Percentiles rank a stretch among this genome's conserved stretches.
phyloP scores from a whole-genome alignment of 1,140 invertebrate genomes.

The Grapholita molesta region DNA sequence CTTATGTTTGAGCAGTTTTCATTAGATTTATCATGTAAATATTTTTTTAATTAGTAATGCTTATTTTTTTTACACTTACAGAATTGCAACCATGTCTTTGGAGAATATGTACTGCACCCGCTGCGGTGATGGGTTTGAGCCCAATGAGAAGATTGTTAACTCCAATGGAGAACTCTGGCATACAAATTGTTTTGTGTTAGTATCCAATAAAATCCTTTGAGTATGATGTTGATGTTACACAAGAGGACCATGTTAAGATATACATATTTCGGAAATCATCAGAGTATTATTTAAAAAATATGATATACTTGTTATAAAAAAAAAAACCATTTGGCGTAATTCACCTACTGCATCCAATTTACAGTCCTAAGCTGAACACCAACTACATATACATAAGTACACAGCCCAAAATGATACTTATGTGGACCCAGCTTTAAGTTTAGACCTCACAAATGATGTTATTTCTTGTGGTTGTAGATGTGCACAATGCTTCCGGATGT shows the following conservation, averaged over 20 bases:
- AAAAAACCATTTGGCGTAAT: too few relatives aligned
- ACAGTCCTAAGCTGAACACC: too few relatives aligned
- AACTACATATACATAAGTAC: too few relatives aligned
- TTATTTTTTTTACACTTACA: constrained; percentile 65
- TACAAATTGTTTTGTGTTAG: constrained; percentile 99
- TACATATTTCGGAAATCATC: too few relatives aligned
- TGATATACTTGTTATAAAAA: too few relatives aligned
- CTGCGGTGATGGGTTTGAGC: constrained; percentile 95
- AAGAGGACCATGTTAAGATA: too few relatives aligned
- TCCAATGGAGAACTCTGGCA: constrained; percentile 99
- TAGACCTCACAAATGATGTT: neutral
- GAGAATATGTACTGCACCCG: constrained; percentile 95
- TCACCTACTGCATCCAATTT: too few relatives aligned
- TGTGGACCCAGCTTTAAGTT: neutral
- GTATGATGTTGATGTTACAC: neutral
- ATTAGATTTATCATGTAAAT: too few relatives aligned
- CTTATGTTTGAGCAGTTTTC: too few relatives aligned
- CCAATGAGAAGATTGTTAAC: constrained; percentile 99
- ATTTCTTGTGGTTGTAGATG: constrained; percentile 82
- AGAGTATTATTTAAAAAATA: too few relatives aligned
- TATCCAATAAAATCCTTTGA: constrained; percentile 33
- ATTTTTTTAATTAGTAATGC: neutral
- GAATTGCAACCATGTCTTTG: constrained; percentile 88
- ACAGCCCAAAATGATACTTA: too few relatives aligned
- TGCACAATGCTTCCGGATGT: constrained; percentile 98